Conservation (phyloP, 2,797 vertebrate genomes). For the Danionella dracula region DNA sequence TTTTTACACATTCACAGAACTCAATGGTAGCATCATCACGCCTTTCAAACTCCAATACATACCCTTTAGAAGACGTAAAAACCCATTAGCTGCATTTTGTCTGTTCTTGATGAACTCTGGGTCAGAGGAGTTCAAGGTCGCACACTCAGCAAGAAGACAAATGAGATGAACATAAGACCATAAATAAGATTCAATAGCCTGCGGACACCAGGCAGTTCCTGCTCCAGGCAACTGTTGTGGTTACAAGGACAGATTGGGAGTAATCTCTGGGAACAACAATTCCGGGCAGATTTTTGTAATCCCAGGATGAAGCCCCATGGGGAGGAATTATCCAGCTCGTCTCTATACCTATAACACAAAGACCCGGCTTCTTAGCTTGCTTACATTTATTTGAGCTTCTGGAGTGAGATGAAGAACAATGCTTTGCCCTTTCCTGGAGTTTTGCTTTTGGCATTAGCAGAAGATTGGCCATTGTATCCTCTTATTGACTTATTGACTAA, state of each 20-base stretch:
- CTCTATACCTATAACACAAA: slow-evolving; percentile 3
- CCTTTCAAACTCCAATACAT: not conserved
- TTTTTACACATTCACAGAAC: not conserved
- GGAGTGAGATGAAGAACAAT: not conserved
- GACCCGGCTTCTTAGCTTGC: not conserved
- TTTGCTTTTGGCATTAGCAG: slow-evolving; percentile 9
- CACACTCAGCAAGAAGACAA: not conserved
- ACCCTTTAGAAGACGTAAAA: not conserved
- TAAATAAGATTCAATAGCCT: not conserved
- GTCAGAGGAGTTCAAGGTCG: not conserved
- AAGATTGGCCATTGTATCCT: slow-evolving; percentile 3
- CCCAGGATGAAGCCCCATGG: slow-evolving; percentile 43
- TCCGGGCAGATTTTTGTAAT: slow-evolving; percentile 65
- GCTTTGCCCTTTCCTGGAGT: not conserved
- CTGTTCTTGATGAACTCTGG: not conserved
- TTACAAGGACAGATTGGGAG: slow-evolving; percentile 60
- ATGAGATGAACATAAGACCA: not conserved
- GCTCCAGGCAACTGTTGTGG: slow-evolving; percentile 35
- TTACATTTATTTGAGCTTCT: not conserved
- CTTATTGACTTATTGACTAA: slow-evolving; percentile 2
- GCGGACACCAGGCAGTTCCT: not conserved
- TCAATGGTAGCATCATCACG: not conserved
- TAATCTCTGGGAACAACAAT: slow-evolving; percentile 66
- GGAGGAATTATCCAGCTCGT: slow-evolving; percentile 51
- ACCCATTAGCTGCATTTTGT: not conserved